Base-by-base conservation (phyloP, 2,797 vertebrate species). In the Hypotaenidia okinawae region DNA sequence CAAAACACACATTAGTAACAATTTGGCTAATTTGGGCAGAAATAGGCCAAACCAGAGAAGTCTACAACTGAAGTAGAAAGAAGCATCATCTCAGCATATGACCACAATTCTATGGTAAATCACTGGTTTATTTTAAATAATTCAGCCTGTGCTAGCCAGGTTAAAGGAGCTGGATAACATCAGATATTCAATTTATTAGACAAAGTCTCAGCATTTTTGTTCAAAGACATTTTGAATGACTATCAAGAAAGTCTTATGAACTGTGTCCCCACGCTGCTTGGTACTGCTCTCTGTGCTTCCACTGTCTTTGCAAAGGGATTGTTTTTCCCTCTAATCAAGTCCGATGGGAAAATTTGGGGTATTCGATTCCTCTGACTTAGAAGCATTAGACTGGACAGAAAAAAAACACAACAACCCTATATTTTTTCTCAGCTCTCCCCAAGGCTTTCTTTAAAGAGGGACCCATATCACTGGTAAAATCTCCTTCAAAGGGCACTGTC, bases 361-460 rank as follows among this genome's bases (percentile, higher is more conserved):
- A 63, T 66, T 88, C 52, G 51, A 17, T 75, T 85, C 57, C 52
- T 89, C 64, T 66, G 35, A 75, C 13, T 90, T 32, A 77, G 41
- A 87, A 90, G 22, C 32, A 73, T 51, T 87, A 67, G 39, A 91
- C 28, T 24, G 22, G 43, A 77, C 16, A 78, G 32, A 1, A 4
- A 10, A 84, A 52, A 19, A 72, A 54, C 4, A 22, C 37, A 37
- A 37, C 37, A 37, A 37, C 37, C 5, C 14, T 9, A 13, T 55
- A 18, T 41, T 70, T 57, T 67, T 63, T 61, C 72, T 93, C 19
- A 35, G 11, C 18, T 59, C 8, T 95, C 72, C 80, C 43, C 49
- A 95, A 91, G 82, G 37, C 16, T 96, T 86, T 89, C 47, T 93
- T 93, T 84, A 95, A 92, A 96, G 49, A 85, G 8, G 24, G 54